Conservation (phyloP, 2,113 vertebrate genomes). For the Catharus minimus region DNA sequence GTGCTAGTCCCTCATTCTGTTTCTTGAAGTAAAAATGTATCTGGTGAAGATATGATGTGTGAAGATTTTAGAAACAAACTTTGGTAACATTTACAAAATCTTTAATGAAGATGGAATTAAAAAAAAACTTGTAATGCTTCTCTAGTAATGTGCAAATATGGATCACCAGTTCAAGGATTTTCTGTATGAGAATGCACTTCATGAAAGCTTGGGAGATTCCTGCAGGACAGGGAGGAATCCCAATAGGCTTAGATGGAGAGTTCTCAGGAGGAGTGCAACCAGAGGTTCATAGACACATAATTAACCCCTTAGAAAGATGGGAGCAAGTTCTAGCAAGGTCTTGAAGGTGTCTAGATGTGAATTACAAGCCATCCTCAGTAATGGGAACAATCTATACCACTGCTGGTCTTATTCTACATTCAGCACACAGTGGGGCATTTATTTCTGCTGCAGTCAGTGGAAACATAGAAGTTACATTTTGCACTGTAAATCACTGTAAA, state of each 20-base stretch:
- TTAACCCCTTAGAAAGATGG: neutral
- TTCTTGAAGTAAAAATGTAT: neutral
- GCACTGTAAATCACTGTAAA: neutral
- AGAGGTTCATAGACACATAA: neutral
- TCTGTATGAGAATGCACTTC: neutral
- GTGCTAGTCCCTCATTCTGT: neutral
- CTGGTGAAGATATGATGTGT: neutral
- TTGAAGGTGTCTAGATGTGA: neutral
- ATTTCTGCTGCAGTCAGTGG: neutral
- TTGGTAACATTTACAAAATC: neutral
- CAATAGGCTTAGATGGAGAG: neutral
- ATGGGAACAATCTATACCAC: neutral
- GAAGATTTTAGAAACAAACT: neutral
- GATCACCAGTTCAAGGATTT: neutral
- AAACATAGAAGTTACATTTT: neutral
- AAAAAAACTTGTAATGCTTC: neutral
- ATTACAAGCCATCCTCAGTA: neutral
- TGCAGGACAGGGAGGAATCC: neutral
- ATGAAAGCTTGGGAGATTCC: neutral
- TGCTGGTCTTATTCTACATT: neutral
- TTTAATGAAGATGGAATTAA: neutral
- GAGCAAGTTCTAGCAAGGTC: neutral
- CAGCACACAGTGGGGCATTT: neutral
- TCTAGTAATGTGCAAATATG: neutral
- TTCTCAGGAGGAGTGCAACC: fast-evolving